Base-by-base conservation (phyloP, 2,113 vertebrate species). In the Eulemur rufifrons region DNA sequence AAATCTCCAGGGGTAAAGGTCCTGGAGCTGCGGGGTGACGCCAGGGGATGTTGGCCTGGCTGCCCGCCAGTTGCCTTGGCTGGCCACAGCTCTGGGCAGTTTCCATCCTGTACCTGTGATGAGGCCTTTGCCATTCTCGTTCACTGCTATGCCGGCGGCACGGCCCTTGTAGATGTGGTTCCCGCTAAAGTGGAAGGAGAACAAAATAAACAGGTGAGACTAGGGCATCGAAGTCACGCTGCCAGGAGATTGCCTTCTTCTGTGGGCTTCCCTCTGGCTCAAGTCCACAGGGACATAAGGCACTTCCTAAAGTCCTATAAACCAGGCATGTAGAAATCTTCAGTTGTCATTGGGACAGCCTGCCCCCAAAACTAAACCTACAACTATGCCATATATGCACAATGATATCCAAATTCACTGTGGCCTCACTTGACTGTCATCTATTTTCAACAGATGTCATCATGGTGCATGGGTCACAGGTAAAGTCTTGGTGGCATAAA, bases 111-210 rank as follows among this genome's bases (percentile, higher is more conserved):
- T 98, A 99, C 99, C 99, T 98, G 98, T 99, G 96, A 99, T 99
- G 89, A 99, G 98, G 86, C 99, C 99, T 98, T 99, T 99, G 95
- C 99, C 99, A 0, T 99, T 99, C 98, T 99, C 99, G 5, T 99
- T 99, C 84, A 99, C 99, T 12, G 99, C 99, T 68, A 99, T 99
- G 77, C 99, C 99, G 1, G 99, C 99, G 61, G 99, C 99, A 54
- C 99, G 99, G 37, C 99, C 99, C 95, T 99, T 99, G 97, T 99
- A 99, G 97, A 99, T 99, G 97, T 99, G 99, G 98, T 99, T 99
- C 94, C 99, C 99, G 56, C 99, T 99, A 94, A 71, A 98, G 76
- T 37, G 92, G 10, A 97, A 25, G 95, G 78, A 95, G 42, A 95
- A 78, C 56, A 84, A 91, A 61, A 92, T 20, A 78, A 76, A 94